Base-by-base conservation (phyloP, 1,140 invertebrate genomes). In the Rhynchophorus ferrugineus region DNA sequence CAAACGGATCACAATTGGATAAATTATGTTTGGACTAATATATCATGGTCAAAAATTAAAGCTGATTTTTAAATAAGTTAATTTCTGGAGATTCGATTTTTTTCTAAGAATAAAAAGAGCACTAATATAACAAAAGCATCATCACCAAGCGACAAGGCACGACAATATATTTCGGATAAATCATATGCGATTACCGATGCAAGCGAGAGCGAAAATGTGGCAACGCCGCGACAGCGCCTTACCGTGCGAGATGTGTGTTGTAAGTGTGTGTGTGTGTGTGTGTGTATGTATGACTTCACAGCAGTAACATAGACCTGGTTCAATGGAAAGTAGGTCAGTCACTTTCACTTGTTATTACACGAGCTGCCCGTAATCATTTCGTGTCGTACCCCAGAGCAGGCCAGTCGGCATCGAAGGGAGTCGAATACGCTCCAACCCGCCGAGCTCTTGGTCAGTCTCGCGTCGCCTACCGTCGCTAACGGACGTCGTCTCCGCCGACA, bases 221-320 rank as follows among this genome's bases (percentile, higher is more conserved):
- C 59, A 48, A 43, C 62, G 22, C 21, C 53, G 44, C 41, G 29
- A 22, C 48, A 13, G 22, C 38, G 39, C 45, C 16, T 16, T 17
- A 24, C 43, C 37, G 17, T 45, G 44, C 49, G 59, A 57, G 58
- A 57, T 64, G 64, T 57, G 63, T n/a, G n/a, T 57, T 63, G 60
- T 61, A 61, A 58, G 59, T 52, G 49, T 55, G 56, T 58, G 49
- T 49, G 8, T 34, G 5, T 38, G 37, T 50, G 29, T 51, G 58
- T 57, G 49, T 64, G 53, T 61, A 48, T 56, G 61, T 68, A 68
- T 68, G 65, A 68, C 66, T 66, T 63, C 66, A 66, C 66, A 65
- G 57, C 73, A 73, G 73, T 78, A 79, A 79, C 77, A 79, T 78
- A 79, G 77, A 79, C 77, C 76, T 78, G 78, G 74, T 78, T 78